A percentile compares a stretch with the other conserved stretches of the same genome.
Conservation (phyloP, 2,888 invertebrate genomes). For the Apamea crenata region DNA sequence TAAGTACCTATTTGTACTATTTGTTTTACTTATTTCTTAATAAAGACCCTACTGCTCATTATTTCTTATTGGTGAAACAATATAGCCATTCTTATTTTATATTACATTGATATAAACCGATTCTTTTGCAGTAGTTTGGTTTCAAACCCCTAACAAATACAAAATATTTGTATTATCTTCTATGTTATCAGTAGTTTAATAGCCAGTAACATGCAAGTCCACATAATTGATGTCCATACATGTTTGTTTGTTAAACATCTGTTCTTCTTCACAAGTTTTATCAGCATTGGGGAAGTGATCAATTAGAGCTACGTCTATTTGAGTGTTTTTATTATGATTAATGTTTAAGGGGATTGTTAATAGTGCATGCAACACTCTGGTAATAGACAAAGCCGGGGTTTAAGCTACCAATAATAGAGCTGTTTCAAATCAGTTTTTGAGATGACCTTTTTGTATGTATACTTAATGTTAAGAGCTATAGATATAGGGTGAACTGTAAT, state of each 20-base stretch:
- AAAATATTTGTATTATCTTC: constrained; percentile 20
- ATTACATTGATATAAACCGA: not conserved
- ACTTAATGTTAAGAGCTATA: not conserved
- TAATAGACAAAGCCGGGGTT: not conserved
- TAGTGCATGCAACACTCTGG: not conserved
- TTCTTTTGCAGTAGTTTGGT: not conserved
- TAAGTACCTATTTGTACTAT: not conserved
- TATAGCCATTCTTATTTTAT: not conserved
- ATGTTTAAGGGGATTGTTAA: constrained; percentile 9
- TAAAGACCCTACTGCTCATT: not conserved
- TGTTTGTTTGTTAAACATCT: constrained; percentile 73
- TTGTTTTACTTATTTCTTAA: not conserved
- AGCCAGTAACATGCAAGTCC: constrained; percentile 47
- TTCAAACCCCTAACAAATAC: not conserved
- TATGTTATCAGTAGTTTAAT: constrained; percentile 31
- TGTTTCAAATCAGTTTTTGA: not conserved
- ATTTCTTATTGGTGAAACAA: not conserved
- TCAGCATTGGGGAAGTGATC: constrained; percentile 52
- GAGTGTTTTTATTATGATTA: constrained; percentile 32
- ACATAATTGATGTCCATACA: constrained; percentile 72
- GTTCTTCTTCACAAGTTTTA: constrained; percentile 72
- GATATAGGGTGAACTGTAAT: not conserved
- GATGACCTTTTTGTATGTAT: not conserved
- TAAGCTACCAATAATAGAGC: not conserved
- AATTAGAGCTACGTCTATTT: constrained; percentile 46